These are phyloP conservation scores for Rachycentron canadum DNA, from an alignment of 2,797 vertebrate species.

Conservation along the genomic window DNA sequence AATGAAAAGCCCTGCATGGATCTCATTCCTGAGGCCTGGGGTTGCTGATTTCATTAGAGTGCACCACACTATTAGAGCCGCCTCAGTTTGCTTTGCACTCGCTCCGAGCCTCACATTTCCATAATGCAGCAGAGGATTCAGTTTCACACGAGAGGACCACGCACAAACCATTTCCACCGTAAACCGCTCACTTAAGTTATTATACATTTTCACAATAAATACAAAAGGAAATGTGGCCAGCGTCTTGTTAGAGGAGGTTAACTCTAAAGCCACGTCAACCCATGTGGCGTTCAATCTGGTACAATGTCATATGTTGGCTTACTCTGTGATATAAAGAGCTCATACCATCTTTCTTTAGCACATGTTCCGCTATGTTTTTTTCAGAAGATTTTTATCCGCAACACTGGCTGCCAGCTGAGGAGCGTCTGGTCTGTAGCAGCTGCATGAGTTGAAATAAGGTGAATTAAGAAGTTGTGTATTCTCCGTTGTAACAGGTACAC, in stretches of 20 bases:
- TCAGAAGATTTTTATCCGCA: conserved; percentile 4
- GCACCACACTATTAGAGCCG: conserved; percentile 81
- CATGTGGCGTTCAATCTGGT: conserved; percentile 35
- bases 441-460: conserved; percentile 56
- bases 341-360: background rate
- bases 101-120: conserved; percentile 79
- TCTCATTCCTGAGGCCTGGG: conserved; percentile 82
- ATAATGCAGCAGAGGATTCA: conserved; percentile 78
- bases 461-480: conserved; percentile 31
- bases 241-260: conserved; percentile 67
- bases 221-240: conserved; percentile 73
- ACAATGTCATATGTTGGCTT: conserved; percentile 44
- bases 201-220: conserved; percentile 84
- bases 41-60: conserved; percentile 85
- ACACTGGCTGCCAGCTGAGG: conserved; percentile 12
- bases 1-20: conserved; percentile 72
- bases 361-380: background rate
- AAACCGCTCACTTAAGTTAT: conserved; percentile 81
- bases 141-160: conserved; percentile 78
- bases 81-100: conserved; percentile 83
- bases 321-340: conserved; percentile 21
- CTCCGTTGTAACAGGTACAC: conserved; percentile 28
- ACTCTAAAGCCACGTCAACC: conserved; percentile 57
- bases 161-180: conserved; percentile 81
- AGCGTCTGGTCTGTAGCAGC: conserved; percentile 25